Base-by-base conservation (phyloP, 2,113 vertebrate species). In the Ciconia boyciana region DNA sequence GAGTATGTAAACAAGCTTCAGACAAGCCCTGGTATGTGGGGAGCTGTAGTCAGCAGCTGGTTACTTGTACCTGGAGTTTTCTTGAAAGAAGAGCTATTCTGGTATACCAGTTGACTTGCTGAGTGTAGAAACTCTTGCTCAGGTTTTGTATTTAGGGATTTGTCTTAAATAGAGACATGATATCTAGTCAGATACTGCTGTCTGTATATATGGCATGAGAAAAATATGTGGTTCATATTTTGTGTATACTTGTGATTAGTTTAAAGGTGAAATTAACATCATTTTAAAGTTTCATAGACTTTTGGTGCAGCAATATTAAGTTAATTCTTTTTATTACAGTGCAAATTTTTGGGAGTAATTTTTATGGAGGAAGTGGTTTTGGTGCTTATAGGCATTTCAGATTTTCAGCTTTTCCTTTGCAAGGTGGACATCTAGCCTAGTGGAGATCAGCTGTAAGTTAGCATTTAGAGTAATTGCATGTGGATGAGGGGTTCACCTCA, bases 21-120 rank as follows among this genome's bases (percentile, higher is more conserved):
- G 75, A n/a, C 46, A 55, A 78, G 76, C 32, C 39, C 46, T 54
- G 44, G 13, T 93, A 31, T 75, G 61, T 91, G 61, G 19, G 69
- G 65, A 94, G 44, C 77, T 89, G 36, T 81, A 26, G 31, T 83
- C 86, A 91, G 49, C 72, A 89, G 57, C 68, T 90, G 36, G 11
- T 68, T 94, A 41, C 20, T 71, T 90, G 34, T 71, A 72, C 58
- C 62, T 89, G 49, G 44, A n/a, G 49, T 76, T 82, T 95, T 89
- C 61, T 64, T 95, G 64, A 71, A 90, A 81, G 54, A 51, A 28
- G 28, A 71, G 16, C 66, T 93, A 18, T 82, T 84, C 80, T 84
- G 60, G 41, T 84, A 8, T 41, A 51, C 41, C 22, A 29, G 0
- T 60, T 89, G 44, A 49, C 44, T 74, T 75, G 36, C 9, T 86